phyloP scores from a whole-genome alignment of 2,113 vertebrate species.

The Vombatus ursinus region DNA sequence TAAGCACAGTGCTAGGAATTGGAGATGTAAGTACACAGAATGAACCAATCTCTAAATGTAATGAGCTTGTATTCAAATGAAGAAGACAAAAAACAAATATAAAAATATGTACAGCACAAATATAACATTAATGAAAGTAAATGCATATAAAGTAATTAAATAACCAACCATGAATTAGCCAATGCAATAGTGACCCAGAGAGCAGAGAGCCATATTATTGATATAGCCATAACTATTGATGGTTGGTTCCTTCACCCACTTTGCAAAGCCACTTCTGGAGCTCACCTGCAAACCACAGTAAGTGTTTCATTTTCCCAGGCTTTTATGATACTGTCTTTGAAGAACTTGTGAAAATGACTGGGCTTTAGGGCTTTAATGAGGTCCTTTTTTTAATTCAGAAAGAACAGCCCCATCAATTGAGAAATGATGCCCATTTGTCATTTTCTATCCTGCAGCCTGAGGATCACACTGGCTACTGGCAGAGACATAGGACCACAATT shows the following conservation, averaged over 20 bases:
- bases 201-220: background rate
- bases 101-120: background rate
- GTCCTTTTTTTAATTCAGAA: slow-evolving; percentile 56
- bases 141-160: background rate
- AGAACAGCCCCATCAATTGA: slow-evolving; percentile 57
- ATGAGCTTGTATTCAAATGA: background rate
- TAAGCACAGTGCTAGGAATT: background rate
- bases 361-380: slow-evolving; percentile 43
- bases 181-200: fast-evolving
- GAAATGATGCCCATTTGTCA: slow-evolving; percentile 66
- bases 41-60: background rate
- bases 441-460: slow-evolving; percentile 51
- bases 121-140: background rate
- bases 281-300: background rate
- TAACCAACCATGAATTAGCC: background rate
- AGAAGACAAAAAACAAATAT: background rate
- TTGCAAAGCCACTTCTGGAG: background rate
- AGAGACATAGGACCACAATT: slow-evolving; percentile 47
- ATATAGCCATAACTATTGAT: background rate
- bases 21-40: background rate
- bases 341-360: slow-evolving; percentile 41
- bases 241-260: background rate
- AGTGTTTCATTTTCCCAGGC: background rate
- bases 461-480: slow-evolving; percentile 43
- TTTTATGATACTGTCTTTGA: slow-evolving; percentile 24